Conservation (phyloP, 2,797 vertebrate species). For the Diceros bicornis region DNA sequence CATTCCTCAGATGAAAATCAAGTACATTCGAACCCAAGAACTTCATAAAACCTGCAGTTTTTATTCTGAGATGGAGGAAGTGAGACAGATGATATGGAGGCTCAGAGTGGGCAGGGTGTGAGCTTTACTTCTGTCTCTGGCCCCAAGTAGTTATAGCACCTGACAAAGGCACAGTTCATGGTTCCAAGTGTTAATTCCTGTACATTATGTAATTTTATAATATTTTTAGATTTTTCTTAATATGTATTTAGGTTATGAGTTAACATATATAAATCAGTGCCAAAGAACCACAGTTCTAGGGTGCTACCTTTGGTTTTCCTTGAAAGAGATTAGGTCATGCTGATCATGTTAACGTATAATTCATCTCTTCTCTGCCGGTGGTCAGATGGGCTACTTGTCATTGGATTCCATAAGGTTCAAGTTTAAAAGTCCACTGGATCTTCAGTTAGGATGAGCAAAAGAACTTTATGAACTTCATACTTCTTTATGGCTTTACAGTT, state of each 20-base stretch:
- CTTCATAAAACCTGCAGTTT: constrained; percentile 50
- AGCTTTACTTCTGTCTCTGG: not conserved
- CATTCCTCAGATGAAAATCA: constrained; percentile 75
- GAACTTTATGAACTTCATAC: constrained; percentile 32
- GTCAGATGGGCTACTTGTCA: not conserved
- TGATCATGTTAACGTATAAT: not conserved
- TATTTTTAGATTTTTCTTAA: constrained; percentile 44
- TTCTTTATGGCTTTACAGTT: not conserved
- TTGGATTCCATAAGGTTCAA: not conserved
- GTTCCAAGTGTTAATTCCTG: constrained; percentile 42
- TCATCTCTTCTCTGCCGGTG: not conserved
- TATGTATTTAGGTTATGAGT: not conserved
- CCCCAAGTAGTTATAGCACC: not conserved
- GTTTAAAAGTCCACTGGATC: not conserved
- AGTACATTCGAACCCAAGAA: constrained; percentile 47
- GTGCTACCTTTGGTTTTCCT: constrained; percentile 26
- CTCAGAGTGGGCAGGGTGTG: constrained; percentile 8
- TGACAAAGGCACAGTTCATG: not conserved
- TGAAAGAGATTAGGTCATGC: not conserved
- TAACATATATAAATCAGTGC: constrained; percentile 37
- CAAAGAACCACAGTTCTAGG: not conserved
- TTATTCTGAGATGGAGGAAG: constrained; percentile 63
- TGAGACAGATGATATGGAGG: constrained; percentile 26
- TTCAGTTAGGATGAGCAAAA: constrained; percentile 29
- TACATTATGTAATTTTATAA: not conserved